Percentiles rank a stretch among this genome's conserved stretches.
phyloP scores from a whole-genome alignment of 2,113 vertebrate genomes.

The Hydrolagus affinis region DNA sequence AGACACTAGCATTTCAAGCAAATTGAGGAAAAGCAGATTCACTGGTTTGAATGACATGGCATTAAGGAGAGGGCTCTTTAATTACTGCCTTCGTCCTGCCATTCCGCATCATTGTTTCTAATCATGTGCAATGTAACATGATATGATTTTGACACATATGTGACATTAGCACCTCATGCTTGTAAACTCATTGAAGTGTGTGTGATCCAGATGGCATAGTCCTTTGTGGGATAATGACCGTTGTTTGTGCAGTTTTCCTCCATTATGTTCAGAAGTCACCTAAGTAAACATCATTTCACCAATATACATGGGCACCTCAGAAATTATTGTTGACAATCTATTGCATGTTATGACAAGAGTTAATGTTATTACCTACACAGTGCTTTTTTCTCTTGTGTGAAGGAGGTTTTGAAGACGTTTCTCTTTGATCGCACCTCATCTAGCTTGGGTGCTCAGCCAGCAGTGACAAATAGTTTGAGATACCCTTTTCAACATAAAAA shows the following conservation, averaged over 20 bases:
- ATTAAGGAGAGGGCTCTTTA: neutral
- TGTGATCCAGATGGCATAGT: neutral
- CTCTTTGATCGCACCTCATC: no score
- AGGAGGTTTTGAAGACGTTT: neutral
- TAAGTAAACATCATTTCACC: neutral
- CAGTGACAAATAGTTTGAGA: no score
- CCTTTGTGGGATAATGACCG: neutral
- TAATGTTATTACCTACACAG: neutral
- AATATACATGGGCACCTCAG: neutral
- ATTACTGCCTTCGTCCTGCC: conserved; percentile 8
- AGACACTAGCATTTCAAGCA: neutral
- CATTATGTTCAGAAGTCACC: neutral
- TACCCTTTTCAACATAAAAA: no score
- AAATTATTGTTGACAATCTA: neutral
- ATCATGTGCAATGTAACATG: neutral
- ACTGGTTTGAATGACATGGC: neutral
- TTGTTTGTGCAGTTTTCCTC: neutral
- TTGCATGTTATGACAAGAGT: neutral
- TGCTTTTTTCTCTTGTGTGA: neutral
- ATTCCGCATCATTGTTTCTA: conserved; percentile 1
- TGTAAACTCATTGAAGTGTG: neutral
- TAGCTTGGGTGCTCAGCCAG: no score
- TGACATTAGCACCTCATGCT: conserved; percentile 5
- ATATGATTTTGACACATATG: conserved; percentile 19
- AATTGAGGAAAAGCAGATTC: neutral